phyloP scores from a whole-genome alignment of 2,888 invertebrate species.

The Celastrina argiolus region DNA sequence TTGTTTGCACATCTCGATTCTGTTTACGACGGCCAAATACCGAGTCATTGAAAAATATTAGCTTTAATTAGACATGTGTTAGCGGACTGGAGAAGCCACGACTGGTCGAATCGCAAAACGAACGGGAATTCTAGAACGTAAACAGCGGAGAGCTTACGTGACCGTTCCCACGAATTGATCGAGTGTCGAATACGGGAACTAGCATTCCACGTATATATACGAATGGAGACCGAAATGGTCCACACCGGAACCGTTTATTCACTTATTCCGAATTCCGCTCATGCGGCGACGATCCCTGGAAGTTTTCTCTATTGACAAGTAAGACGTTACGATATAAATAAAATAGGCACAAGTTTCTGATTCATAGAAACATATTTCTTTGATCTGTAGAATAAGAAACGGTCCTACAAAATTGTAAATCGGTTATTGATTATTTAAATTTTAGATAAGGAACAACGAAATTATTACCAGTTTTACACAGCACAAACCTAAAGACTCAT shows the following conservation, averaged over 20 bases:
- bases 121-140: conserved; percentile 20
- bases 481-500: neutral
- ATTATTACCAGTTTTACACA: neutral
- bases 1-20: neutral
- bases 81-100: neutral
- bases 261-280: conserved; percentile 16
- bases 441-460: too few species aligned
- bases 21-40: conserved; percentile 8
- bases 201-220: neutral
- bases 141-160: conserved; percentile 31
- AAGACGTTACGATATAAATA: neutral
- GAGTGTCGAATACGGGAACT: conserved; percentile 2
- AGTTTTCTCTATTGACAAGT: conserved; percentile 10
- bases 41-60: conserved; percentile 10
- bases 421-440: too few species aligned
- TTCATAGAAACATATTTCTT: too few species aligned
- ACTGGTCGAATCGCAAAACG: neutral
- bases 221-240: neutral
- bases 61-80: conserved; percentile 1
- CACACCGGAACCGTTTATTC: conserved; percentile 17
- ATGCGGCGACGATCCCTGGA: neutral
- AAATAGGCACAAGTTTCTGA: neutral
- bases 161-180: conserved; percentile 33
- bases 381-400: too few species aligned
- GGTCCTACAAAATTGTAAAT: too few species aligned